Evolutionary conservation across 2,797 vertebrate species (phyloP).

Genomic region (Crax fasciolata): DNA sequence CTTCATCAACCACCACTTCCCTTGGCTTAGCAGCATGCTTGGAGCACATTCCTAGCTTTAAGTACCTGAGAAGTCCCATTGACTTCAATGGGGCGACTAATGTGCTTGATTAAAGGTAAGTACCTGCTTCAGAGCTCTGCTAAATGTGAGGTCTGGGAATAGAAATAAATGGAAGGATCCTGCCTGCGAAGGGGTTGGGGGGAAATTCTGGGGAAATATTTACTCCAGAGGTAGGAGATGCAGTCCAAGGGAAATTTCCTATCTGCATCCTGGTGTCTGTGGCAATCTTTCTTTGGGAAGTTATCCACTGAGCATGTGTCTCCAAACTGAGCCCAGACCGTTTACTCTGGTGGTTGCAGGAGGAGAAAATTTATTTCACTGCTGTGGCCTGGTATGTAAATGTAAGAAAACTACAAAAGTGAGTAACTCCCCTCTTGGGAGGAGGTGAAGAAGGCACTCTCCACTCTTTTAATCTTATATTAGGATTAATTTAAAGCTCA

Average conservation of each 20-base stretch:
- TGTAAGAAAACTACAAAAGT: neutral
- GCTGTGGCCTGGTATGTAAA: neutral
- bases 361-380: slow-evolving; percentile 14
- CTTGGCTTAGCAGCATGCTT: slow-evolving; percentile 7
- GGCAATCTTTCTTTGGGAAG: neutral
- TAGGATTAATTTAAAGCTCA: neutral
- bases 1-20: slow-evolving; percentile 53
- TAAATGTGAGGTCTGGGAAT: slow-evolving; percentile 34
- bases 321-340: neutral
- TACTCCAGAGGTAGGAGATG: neutral
- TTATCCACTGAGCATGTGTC: rapidly evolving
- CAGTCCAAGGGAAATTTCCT: neutral
- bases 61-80: slow-evolving; percentile 65
- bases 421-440: neutral
- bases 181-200: neutral
- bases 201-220: neutral
- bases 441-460: neutral
- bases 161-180: slow-evolving; percentile 26
- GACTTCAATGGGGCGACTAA: slow-evolving; percentile 70
- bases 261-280: rapidly evolving
- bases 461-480: neutral
- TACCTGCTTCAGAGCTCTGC: slow-evolving; percentile 49
- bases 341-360: neutral
- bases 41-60: slow-evolving; percentile 15
- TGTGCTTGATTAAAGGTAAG: slow-evolving; percentile 71